Base-by-base conservation (phyloP, 2,113 vertebrate species). In the Sturnira hondurensis region DNA sequence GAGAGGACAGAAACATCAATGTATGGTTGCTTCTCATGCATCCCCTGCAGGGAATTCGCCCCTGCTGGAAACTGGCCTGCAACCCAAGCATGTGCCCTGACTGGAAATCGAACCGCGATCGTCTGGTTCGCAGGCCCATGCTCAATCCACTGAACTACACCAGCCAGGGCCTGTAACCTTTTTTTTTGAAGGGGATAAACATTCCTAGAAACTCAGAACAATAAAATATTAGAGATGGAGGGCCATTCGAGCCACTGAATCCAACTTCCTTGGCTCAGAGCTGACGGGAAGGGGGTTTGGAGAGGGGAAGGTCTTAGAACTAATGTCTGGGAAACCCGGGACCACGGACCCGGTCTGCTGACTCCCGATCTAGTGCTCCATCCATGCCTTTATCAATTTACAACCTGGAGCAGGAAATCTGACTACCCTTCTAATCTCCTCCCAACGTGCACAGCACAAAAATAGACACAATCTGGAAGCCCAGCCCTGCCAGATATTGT, bases 381-480 rank as follows among this genome's bases (percentile, higher is more conserved):
- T 98, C 98, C 97, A 98, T 97, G 97, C 97, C 95, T 94, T 98
- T 92, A 98, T 98, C 97, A 98, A 97, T 98, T 98, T 98, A 97
- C 94, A 98, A 97, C 98, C 98, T 97, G 97, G 98, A 98, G 94
- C 97, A 98, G 89, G 97, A 98, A 98, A 98, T 98, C 92, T 98
- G 98, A 98, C 98, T 98, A 98, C 98, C 97, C 93, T 98, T 97
- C 97, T 98, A 98, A 98, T 98, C 98, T 98, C 98, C 98, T 98
- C 98, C 97, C 98, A 98, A 97, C 98, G 98, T 97, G 97, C 97
- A 93, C 95, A 98, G 97, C 98, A 98, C 98, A 98, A 98, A 98
- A 98, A 98, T 98, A 98, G 98, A 98, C 95, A 97, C 98, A 98
- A 98, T 98, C 98, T 98, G 98, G 98, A 98, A 98, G 98, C 91